A percentile compares a stretch with the other conserved stretches of the same genome.
Conservation (phyloP, 2,797 vertebrate genomes). For the Syndactyla subalaris region DNA sequence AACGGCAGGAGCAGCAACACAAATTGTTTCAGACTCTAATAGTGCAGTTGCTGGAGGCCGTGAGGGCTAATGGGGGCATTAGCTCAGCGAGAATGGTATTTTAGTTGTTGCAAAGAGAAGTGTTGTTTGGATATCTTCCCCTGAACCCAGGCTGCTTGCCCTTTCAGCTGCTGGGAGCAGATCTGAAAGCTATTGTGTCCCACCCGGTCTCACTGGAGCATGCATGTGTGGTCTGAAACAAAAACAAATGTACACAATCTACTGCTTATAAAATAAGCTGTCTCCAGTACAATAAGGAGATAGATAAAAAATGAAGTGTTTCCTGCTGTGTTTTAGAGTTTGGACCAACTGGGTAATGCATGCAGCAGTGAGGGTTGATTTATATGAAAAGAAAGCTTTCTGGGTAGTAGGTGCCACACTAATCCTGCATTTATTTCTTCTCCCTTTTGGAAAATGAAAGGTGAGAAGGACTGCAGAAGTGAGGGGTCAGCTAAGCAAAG, state of each 20-base stretch:
- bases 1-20: too few relatives aligned
- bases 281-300: neutral
- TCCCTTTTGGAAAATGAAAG: neutral
- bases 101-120: neutral
- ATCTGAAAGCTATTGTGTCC: neutral
- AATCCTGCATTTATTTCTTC: neutral
- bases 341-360: neutral
- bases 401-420: neutral
- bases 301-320: neutral
- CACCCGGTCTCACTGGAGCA: neutral
- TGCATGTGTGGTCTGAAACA: neutral
- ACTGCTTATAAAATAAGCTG: neutral
- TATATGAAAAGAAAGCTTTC: neutral
- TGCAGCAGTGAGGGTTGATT: neutral
- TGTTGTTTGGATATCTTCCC: neutral
- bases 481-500: neutral
- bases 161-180: conserved; percentile 3
- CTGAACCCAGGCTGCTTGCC: neutral
- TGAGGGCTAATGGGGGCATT: neutral
- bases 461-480: neutral
- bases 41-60: neutral
- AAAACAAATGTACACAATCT: neutral
- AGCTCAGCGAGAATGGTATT: conserved; percentile 25
- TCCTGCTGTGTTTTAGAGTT: neutral
- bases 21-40: neutral